Conservation (phyloP, 2,888 invertebrate species). For the Malacosoma neustria region DNA sequence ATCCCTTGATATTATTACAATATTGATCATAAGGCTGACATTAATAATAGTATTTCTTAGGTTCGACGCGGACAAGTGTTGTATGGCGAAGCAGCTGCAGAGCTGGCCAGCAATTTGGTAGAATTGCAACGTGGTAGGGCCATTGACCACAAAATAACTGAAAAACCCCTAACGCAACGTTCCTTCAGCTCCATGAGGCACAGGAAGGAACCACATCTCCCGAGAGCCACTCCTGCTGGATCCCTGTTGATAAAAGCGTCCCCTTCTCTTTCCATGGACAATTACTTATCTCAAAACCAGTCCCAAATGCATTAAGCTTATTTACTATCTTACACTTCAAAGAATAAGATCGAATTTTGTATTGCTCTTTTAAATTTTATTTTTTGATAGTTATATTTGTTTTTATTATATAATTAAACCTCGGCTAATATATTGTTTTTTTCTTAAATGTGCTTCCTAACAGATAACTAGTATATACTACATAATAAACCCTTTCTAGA, state of each 20-base stretch:
- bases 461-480: too few species aligned
- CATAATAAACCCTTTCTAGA: too few species aligned
- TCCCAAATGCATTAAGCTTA: conserved; percentile 1
- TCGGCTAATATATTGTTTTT: too few species aligned
- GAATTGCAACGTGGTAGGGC: conserved; percentile 43
- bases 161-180: conserved; percentile 37
- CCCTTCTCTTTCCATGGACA: conserved; percentile 17
- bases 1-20: too few species aligned
- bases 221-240: conserved; percentile 26
- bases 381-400: neutral
- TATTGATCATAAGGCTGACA: too few species aligned
- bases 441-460: too few species aligned
- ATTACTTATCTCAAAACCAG: neutral
- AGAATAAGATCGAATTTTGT: neutral
- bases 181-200: conserved; percentile 31
- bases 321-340: neutral
- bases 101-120: conserved; percentile 43
- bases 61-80: conserved; percentile 45
- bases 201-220: conserved; percentile 43
- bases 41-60: conserved; percentile 24
- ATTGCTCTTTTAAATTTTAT: neutral
- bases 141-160: conserved; percentile 29
- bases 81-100: conserved; percentile 54
- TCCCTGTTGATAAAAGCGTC: conserved; percentile 37
- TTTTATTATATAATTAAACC: too few species aligned